Evolutionary conservation across 2,113 vertebrate genomes (phyloP).

Genomic region (Setophaga coronata): DNA sequence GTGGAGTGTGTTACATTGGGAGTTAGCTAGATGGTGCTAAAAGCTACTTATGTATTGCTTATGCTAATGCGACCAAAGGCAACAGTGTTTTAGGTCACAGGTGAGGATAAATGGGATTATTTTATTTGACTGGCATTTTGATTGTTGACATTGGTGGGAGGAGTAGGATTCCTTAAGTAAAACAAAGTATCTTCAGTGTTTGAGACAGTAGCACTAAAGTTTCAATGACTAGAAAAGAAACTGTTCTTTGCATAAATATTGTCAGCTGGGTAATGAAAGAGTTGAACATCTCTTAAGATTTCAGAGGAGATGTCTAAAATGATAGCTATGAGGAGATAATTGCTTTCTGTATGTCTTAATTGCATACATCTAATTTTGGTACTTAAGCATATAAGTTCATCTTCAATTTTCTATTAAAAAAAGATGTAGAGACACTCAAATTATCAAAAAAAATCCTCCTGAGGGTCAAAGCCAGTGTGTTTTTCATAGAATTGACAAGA

Average conservation of each 20-base stretch:
- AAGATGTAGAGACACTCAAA: not conserved
- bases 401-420: not conserved
- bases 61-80: not conserved
- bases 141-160: fast-evolving
- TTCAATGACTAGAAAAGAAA: not conserved
- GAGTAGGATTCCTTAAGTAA: not conserved
- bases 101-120: not conserved
- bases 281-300: not conserved
- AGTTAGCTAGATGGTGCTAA: conserved; percentile 38
- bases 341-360: not conserved
- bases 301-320: not conserved
- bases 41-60: not conserved
- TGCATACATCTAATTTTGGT: not conserved
- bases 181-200: not conserved
- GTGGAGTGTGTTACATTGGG: not conserved
- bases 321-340: not conserved
- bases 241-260: not conserved
- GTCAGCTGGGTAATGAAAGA: not conserved
- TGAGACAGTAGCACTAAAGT: not conserved
- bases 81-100: not conserved
- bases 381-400: not conserved
- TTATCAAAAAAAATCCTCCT: not conserved
- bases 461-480: not conserved
- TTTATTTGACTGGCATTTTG: not conserved
- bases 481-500: not conserved